These are phyloP conservation scores for Baccha elongata DNA, from an alignment of 2,888 invertebrate genomes.

Conservation along the genomic window DNA sequence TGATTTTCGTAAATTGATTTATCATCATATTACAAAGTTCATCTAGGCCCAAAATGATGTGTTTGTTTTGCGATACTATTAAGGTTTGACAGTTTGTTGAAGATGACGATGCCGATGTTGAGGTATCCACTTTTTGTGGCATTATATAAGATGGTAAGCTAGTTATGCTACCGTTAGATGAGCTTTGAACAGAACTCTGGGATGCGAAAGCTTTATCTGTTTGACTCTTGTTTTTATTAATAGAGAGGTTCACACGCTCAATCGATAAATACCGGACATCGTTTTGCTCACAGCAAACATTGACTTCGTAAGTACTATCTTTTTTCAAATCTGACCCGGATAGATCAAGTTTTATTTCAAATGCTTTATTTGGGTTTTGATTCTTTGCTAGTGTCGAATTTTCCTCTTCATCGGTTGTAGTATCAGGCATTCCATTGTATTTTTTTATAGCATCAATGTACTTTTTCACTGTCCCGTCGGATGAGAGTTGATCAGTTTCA, in stretches of 20 bases:
- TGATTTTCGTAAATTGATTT: conserved; percentile 74
- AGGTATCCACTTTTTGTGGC: conserved; percentile 36
- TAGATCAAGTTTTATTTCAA: conserved; percentile 39
- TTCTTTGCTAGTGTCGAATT: conserved; percentile 23
- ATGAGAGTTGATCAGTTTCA: conserved; percentile 66
- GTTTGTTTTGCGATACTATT: conserved; percentile 49
- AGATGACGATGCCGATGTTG: conserved; percentile 57
- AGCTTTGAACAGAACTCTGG: conserved; percentile 57
- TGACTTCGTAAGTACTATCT: conserved; percentile 72
- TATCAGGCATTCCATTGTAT: conserved; percentile 72
- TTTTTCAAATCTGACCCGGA: conserved; percentile 43
- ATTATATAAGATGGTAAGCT: conserved; percentile 63
- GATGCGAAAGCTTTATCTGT: conserved; percentile 50
- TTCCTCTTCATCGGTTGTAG: conserved; percentile 67
- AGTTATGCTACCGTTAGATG: conserved; percentile 73
- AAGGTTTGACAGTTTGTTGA: conserved; percentile 54
- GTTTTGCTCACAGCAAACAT: conserved; percentile 69
- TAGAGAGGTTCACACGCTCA: conserved; percentile 61
- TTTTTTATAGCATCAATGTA: conserved; percentile 70
- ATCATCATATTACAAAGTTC: conserved; percentile 75
- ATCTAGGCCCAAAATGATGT: conserved; percentile 70
- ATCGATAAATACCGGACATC: conserved; percentile 73
- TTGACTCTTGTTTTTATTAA: conserved; percentile 36
- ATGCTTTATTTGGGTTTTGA: conserved; percentile 18
- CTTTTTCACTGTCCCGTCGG: conserved; percentile 69